Evolutionary conservation across 2,888 invertebrate genomes (phyloP), one percentile per base, ranked within the genome.

Genomic region (Cylloceria caligata): DNA sequence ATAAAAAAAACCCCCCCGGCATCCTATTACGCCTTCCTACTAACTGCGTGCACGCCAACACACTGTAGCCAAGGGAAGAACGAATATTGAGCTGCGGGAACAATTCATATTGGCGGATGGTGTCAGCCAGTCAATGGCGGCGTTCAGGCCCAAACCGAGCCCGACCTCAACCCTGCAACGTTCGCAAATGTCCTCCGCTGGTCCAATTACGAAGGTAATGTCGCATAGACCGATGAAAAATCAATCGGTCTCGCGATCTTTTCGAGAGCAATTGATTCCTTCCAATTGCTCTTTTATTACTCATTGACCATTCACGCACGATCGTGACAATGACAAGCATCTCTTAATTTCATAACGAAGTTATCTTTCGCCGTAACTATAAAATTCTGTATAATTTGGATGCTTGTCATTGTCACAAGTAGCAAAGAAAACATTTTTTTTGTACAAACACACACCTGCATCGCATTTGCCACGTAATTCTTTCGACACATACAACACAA

Each of bases 81-180:
- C 99, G 94, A 99, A 99, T 96, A 97, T 99, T 95, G 99, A 99
- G 95, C 96, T 99, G 93, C 96, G 99, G 93, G 99, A 99, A 94
- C 98, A 99, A 95, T 99, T 99, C 95, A 98, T 99, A 94, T 95
- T 99, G 95, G 99, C 99, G 91, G 97, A 98, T 93, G 99, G 99
- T 93, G 98, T 98, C 89, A 98, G 98, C 93, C 99, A 99, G 95
- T 97, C 98, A 93, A 99, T 99, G 99, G 97, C 98, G 92, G 98
- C 98, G 92, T 99, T 99, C 96, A 97, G 97, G 94, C 96, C 99
- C 93, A 98, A 98, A 94, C 96, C 97, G 93, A 96, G 97, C 93
- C 96, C 96, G 93, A 96, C 96, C 93, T 96, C 96, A 91, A 95
- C 95, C 93, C 94, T 95, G 90, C 93, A 93, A 88, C 93, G 93